phyloP scores from a whole-genome alignment of 2,797 vertebrate species.

The Halcyon smyrnensis region DNA sequence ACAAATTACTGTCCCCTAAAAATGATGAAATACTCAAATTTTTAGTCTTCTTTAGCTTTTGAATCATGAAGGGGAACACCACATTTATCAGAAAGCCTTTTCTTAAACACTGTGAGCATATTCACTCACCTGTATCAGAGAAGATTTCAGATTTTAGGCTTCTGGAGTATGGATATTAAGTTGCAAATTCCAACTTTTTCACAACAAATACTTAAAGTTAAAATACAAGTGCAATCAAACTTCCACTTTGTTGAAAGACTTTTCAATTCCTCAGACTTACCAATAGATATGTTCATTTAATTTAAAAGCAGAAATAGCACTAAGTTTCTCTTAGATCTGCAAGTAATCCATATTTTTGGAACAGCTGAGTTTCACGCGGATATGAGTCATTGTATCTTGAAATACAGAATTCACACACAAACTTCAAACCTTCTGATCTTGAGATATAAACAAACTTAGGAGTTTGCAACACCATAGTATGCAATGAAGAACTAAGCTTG shows the following conservation, averaged over 20 bases:
- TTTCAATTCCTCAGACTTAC: background rate
- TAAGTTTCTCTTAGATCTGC: background rate
- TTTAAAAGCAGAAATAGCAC: background rate
- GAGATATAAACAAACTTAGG: background rate
- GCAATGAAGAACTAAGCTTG: background rate
- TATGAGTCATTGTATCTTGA: conserved; percentile 46
- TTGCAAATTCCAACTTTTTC: background rate
- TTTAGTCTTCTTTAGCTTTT: background rate
- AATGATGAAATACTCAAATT: background rate
- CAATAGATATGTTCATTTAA: background rate
- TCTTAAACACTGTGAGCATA: background rate
- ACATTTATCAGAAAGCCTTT: background rate
- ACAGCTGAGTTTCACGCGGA: background rate
- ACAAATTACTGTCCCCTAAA: background rate
- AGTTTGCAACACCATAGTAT: background rate
- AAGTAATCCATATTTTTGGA: conserved; percentile 26
- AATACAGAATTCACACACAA: conserved; percentile 23
- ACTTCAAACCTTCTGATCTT: background rate
- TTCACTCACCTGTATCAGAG: background rate
- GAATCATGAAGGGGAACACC: background rate
- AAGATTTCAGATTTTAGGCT: background rate
- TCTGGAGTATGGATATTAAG: background rate
- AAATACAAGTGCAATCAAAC: background rate
- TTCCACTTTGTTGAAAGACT: background rate
- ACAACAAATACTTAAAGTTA: background rate